Evolutionary conservation across 2,797 vertebrate species (phyloP).

Genomic region (Bucorvus abyssinicus): DNA sequence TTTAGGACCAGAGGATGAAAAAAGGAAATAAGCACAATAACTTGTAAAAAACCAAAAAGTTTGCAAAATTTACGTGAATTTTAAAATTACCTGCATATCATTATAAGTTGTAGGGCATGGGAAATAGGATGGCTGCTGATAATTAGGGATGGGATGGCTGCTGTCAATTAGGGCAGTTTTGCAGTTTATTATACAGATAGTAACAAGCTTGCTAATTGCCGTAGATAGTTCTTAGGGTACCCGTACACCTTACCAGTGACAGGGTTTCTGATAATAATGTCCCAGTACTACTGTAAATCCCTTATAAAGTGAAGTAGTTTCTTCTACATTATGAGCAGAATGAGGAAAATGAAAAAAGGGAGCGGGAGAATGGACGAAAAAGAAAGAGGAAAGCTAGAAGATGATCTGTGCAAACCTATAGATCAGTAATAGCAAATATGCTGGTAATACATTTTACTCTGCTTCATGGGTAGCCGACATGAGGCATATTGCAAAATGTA

Average conservation of each 20-base stretch:
- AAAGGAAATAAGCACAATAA: background rate
- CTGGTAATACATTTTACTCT: background rate
- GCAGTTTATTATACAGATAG: background rate
- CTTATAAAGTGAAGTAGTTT: background rate
- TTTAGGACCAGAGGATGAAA: background rate
- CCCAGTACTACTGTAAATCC: background rate
- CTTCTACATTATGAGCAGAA: background rate
- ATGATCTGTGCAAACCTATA: background rate
- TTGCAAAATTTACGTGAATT: background rate
- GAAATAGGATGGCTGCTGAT: background rate
- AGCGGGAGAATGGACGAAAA: background rate
- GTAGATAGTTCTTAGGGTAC: background rate
- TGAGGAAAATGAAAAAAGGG: background rate
- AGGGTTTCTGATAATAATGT: background rate
- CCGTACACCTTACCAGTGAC: background rate
- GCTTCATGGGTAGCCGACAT: background rate
- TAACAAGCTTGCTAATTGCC: background rate
- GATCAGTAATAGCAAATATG: background rate
- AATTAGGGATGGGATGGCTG: background rate
- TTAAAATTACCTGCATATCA: rapidly evolving
- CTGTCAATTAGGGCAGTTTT: background rate
- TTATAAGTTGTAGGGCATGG: background rate
- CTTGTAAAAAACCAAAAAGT: background rate
- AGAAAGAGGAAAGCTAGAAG: background rate
- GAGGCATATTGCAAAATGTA: background rate